phyloP scores from a whole-genome alignment of 2,888 invertebrate genomes.

The Lochmaea crataegi region DNA sequence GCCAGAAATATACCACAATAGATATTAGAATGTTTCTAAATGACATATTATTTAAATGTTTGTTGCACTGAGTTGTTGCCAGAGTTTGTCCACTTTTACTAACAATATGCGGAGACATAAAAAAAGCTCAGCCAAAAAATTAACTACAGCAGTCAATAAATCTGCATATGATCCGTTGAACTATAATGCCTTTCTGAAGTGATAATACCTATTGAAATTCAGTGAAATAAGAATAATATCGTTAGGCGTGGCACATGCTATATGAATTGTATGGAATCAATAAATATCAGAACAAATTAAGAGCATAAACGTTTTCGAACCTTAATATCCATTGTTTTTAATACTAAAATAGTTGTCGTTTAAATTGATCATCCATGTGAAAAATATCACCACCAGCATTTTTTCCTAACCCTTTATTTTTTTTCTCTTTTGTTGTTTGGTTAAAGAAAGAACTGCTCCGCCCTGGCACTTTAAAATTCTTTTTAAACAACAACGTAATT shows the following conservation, averaged over 20 bases:
- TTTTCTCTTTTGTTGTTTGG: constrained; percentile 18
- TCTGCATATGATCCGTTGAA: neutral
- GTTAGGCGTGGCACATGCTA: constrained; percentile 51
- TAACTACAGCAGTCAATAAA: neutral
- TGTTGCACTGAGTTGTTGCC: no score
- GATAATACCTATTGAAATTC: constrained; percentile 39
- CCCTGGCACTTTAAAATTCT: constrained; percentile 46
- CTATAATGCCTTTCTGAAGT: neutral
- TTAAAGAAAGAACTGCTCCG: constrained; percentile 38
- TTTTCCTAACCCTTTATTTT: constrained; percentile 30
- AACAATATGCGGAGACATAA: no score
- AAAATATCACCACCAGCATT: constrained; percentile 33
- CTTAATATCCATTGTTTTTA: constrained; percentile 34
- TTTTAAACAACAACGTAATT: constrained; percentile 46
- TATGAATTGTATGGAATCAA: constrained; percentile 44
- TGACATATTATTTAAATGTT: no score
- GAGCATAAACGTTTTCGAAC: no score
- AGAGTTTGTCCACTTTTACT: no score
- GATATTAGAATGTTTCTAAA: no score
- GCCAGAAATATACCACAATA: no score
- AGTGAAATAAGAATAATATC: constrained; percentile 48
- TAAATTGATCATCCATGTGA: constrained; percentile 38
- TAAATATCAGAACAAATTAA: constrained; percentile 51
- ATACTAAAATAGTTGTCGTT: constrained; percentile 32
- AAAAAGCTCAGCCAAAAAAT: neutral